Conservation (phyloP, 2,888 invertebrate species). For the Bhutanitis thaidina region DNA sequence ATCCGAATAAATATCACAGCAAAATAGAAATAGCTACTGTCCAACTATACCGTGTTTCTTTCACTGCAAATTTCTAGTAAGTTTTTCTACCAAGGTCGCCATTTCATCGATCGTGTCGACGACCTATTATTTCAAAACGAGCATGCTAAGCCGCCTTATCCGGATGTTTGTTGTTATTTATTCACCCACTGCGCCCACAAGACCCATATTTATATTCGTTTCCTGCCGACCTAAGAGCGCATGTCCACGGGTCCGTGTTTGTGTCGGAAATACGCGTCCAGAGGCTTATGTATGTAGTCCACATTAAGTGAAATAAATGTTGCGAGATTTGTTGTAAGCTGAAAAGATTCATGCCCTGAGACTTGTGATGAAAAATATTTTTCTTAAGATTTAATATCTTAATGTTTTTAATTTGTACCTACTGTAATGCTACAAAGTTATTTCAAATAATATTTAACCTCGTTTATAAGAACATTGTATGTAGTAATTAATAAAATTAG, state of each 20-base stretch:
- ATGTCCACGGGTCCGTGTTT: constrained; percentile 2
- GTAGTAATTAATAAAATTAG: no score
- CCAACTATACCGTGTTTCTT: not conserved
- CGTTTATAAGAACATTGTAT: no score
- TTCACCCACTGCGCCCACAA: constrained; percentile 13
- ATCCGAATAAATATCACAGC: constrained; percentile 10
- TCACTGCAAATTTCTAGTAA: constrained; percentile 12
- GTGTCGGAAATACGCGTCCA: constrained; percentile 8
- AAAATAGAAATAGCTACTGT: constrained; percentile 2
- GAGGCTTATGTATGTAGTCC: constrained; percentile 5
- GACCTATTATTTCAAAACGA: constrained; percentile 24
- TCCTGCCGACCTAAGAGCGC: not conserved
- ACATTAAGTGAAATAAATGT: constrained; percentile 12
- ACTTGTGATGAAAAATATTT: constrained; percentile 11
- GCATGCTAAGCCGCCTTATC: constrained; percentile 22
- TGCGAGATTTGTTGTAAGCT: constrained; percentile 2
- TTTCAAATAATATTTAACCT: no score
- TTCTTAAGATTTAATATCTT: not conserved
- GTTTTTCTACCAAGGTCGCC: constrained; percentile 17
- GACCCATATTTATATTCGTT: constrained; percentile 15
- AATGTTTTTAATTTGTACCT: no score
- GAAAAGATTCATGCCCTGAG: constrained; percentile 19
- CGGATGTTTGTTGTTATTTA: constrained; percentile 20
- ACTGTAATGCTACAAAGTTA: no score
- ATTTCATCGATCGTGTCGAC: constrained; percentile 18